phyloP scores from a whole-genome alignment of 2,888 invertebrate genomes.

The Limnephilus lunatus region DNA sequence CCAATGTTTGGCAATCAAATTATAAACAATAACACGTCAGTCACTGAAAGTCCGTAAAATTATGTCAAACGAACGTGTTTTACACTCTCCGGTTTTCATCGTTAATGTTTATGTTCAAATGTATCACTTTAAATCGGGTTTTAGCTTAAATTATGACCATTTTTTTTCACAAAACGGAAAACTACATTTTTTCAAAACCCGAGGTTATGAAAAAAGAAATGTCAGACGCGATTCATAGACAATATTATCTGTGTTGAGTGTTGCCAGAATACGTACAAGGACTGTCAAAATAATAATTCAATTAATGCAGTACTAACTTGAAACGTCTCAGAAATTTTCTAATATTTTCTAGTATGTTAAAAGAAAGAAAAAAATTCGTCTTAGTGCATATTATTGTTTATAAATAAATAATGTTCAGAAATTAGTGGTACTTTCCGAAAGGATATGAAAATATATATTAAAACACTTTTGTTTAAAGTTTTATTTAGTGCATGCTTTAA shows the following conservation, averaged over 20 bases:
- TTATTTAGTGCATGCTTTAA: too few relatives aligned
- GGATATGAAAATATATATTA: too few relatives aligned
- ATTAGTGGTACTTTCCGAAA: too few relatives aligned
- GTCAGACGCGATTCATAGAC: constrained; percentile 45
- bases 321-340: not conserved
- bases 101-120: not conserved
- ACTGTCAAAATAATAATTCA: too few relatives aligned
- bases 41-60: not conserved
- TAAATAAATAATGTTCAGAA: too few relatives aligned
- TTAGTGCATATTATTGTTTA: too few relatives aligned
- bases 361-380: too few relatives aligned
- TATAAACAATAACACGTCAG: constrained; percentile 45
- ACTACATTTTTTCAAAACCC: constrained; percentile 24
- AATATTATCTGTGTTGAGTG: not conserved
- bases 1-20: constrained; percentile 38
- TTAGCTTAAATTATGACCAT: not conserved
- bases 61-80: not conserved
- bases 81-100: not conserved
- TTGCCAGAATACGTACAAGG: constrained; percentile 3
- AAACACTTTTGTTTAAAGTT: too few relatives aligned
- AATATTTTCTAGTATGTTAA: too few relatives aligned
- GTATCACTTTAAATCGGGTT: not conserved
- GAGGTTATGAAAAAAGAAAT: constrained; percentile 46
- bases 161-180: constrained; percentile 26
- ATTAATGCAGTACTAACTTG: not conserved